phyloP scores from a whole-genome alignment of 2,113 vertebrate genomes.

The Pheucticus melanocephalus region DNA sequence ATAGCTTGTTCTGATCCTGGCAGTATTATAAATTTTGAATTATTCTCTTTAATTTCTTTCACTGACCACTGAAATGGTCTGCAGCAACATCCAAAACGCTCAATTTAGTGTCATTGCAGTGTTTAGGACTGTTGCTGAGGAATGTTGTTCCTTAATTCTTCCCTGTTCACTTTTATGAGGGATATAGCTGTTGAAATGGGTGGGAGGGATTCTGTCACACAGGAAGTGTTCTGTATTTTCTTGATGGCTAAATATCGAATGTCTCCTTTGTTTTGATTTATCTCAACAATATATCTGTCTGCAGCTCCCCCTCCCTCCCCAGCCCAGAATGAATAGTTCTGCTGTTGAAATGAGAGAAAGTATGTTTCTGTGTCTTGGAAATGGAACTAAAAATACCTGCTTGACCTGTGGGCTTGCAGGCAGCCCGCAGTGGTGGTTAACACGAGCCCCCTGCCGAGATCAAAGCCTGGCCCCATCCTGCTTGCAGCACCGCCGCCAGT shows the following conservation, averaged over 20 bases:
- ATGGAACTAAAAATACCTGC: conserved; percentile 61
- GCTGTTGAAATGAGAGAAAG: conserved; percentile 34
- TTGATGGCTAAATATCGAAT: neutral
- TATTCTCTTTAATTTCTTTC: neutral
- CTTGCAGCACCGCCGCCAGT: conserved; percentile 33
- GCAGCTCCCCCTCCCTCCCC: neutral
- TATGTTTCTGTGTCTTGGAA: neutral
- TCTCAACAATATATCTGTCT: neutral
- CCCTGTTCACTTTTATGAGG: neutral
- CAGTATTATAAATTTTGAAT: neutral
- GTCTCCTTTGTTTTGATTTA: neutral
- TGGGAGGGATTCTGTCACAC: neutral
- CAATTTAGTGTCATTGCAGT: neutral
- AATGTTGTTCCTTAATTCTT: neutral
- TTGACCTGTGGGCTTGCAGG: conserved; percentile 55
- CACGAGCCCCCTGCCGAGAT: conserved; percentile 66
- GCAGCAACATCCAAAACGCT: neutral
- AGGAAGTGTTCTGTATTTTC: neutral
- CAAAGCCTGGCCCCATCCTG: conserved; percentile 59
- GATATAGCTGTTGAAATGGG: neutral
- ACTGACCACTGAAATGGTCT: neutral
- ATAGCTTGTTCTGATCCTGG: neutral
- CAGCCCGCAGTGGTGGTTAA: conserved; percentile 40
- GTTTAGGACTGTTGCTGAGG: neutral
- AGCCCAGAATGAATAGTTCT: neutral